Evolutionary conservation across 2,113 vertebrate genomes (phyloP).

Genomic region (Hydropotes inermis): DNA sequence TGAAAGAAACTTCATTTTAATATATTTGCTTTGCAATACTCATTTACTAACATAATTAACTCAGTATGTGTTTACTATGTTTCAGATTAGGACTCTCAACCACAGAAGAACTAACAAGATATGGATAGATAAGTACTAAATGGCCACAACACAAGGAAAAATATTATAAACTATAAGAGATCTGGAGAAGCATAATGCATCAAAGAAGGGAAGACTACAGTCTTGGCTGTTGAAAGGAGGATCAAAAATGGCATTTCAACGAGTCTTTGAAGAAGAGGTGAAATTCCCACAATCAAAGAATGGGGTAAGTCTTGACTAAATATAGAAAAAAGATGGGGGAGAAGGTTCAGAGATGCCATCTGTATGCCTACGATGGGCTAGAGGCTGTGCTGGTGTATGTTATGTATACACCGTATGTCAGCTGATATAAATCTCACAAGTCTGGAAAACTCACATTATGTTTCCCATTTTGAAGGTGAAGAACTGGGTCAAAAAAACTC

Average conservation of each 20-base stretch:
- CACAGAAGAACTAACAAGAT: background rate
- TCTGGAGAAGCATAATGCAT: background rate
- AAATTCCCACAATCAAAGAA: background rate
- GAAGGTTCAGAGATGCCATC: background rate
- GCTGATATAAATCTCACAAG: background rate
- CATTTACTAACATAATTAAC: background rate
- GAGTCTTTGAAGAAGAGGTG: background rate
- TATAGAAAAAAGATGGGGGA: background rate
- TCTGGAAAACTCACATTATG: background rate
- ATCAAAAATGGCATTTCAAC: background rate
- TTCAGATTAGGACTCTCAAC: background rate
- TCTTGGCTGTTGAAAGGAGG: background rate
- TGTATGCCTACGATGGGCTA: background rate
- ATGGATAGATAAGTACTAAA: background rate
- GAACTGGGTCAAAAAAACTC: background rate
- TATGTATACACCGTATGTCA: background rate
- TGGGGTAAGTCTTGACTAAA: background rate
- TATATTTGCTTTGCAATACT: background rate
- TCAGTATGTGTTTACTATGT: background rate
- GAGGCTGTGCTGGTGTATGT: background rate
- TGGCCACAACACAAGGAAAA: background rate
- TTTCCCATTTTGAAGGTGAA: slow-evolving; percentile 13
- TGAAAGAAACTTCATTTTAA: background rate
- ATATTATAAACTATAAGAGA: background rate
- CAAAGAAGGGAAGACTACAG: background rate